phyloP scores from a whole-genome alignment of 2,113 vertebrate species.

The human region DNA sequence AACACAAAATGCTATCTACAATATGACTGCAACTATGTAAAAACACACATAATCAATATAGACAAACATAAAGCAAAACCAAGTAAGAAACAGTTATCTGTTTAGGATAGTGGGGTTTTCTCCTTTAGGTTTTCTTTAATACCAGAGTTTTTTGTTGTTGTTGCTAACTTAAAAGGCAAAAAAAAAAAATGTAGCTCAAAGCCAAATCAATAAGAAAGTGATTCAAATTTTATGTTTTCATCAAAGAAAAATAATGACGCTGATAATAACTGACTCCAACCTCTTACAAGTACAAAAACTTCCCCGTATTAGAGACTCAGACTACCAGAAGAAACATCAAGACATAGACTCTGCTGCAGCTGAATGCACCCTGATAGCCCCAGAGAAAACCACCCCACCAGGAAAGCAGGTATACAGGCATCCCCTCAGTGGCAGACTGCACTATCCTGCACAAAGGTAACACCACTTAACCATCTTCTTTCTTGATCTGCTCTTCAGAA shows the following conservation, averaged over 20 bases:
- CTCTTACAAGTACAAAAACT: neutral
- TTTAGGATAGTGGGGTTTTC: neutral
- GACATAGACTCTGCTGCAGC: neutral
- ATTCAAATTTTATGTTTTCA: neutral
- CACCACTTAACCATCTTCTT: neutral
- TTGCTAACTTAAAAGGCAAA: neutral
- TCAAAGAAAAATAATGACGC: neutral
- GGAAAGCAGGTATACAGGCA: neutral
- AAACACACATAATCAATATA: neutral
- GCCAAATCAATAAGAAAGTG: neutral
- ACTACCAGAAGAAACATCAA: neutral
- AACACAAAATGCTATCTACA: neutral
- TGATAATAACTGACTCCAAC: neutral
- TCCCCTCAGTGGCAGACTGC: neutral
- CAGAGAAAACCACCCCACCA: neutral
- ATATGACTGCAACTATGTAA: neutral
- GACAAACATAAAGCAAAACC: neutral
- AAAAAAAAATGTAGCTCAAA: neutral
- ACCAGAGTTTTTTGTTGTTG: neutral
- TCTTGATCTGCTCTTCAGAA: neutral
- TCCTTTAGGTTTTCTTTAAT: neutral
- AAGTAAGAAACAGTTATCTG: neutral
- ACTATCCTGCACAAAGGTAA: neutral
- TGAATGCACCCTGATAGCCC: neutral
- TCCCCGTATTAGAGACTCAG: neutral